A percentile compares a stretch with the other conserved stretches of the same genome.
Evolutionary conservation across 2,797 vertebrate species (phyloP).

Genomic region (Artibeus lituratus): DNA sequence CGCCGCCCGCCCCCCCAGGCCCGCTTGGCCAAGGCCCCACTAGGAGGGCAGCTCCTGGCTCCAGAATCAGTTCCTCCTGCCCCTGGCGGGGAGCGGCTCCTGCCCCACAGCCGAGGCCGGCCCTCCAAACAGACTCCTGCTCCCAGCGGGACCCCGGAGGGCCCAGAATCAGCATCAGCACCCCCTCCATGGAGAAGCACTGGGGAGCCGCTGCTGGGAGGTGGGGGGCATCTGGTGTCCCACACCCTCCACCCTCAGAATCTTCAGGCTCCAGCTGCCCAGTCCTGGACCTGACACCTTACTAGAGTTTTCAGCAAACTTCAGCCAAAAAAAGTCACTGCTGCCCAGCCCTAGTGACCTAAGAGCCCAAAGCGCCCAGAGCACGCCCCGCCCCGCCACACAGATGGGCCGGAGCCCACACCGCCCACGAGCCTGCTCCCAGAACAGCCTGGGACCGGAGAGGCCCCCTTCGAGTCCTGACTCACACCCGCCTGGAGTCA

Average conservation of each 20-base stretch:
- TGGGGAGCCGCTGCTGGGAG: rapidly evolving
- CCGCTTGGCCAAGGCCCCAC: not conserved
- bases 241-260: rapidly evolving
- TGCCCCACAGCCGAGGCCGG: not conserved
- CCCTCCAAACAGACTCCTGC: not conserved
- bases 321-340: not conserved
- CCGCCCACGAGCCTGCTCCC: rapidly evolving
- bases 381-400: rapidly evolving
- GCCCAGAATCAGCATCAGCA: not conserved
- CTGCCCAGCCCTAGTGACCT: not conserved
- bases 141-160: rapidly evolving
- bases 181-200: rapidly evolving
- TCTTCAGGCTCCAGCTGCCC: rapidly evolving
- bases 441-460: not conserved
- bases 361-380: not conserved
- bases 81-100: not conserved
- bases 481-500: not conserved
- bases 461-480: not conserved
- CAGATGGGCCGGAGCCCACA: rapidly evolving
- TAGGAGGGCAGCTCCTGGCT: not conserved
- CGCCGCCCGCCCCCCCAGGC: rapidly evolving
- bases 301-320: not conserved
- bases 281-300: not conserved
- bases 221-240: too few species aligned
- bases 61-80: not conserved